phyloP scores from a whole-genome alignment of 2,113 vertebrate species.

The Rhipidura dahli region DNA sequence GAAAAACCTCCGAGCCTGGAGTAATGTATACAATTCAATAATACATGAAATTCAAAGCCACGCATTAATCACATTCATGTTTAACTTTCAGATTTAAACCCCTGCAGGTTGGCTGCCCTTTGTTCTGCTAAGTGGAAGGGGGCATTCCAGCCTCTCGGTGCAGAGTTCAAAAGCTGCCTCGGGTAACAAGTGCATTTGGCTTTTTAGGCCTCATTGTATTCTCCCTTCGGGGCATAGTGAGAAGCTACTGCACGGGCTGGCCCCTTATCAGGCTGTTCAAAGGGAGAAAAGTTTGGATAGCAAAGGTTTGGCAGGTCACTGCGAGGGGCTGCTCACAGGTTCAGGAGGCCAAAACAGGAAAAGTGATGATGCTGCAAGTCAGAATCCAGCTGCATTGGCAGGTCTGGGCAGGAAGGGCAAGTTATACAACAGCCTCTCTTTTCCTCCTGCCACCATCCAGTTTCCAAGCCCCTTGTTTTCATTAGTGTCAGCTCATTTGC shows the following conservation, averaged over 20 bases:
- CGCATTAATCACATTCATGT: slow-evolving; percentile 64
- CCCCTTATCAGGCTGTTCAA: slow-evolving; percentile 45
- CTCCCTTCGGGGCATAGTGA: background rate
- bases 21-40: slow-evolving; percentile 57
- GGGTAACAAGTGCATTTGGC: slow-evolving; percentile 56
- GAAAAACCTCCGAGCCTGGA: slow-evolving; percentile 46
- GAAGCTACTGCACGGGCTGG: slow-evolving; percentile 40
- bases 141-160: slow-evolving; percentile 19
- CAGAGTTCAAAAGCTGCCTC: slow-evolving; percentile 58
- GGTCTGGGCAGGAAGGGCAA: background rate
- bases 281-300: slow-evolving; percentile 1
- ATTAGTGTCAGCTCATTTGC: background rate
- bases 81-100: slow-evolving; percentile 51
- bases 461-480: background rate
- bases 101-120: slow-evolving; percentile 52
- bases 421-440: background rate
- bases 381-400: slow-evolving; percentile 20
- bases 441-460: background rate
- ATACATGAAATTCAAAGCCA: slow-evolving; percentile 59
- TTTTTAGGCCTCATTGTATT: slow-evolving; percentile 27
- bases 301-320: slow-evolving; percentile 37
- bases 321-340: background rate
- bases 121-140: slow-evolving; percentile 56
- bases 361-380: slow-evolving; percentile 28
- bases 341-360: slow-evolving; percentile 1